Base-by-base conservation (phyloP, 2,797 vertebrate species). In the Caiman crocodilus region DNA sequence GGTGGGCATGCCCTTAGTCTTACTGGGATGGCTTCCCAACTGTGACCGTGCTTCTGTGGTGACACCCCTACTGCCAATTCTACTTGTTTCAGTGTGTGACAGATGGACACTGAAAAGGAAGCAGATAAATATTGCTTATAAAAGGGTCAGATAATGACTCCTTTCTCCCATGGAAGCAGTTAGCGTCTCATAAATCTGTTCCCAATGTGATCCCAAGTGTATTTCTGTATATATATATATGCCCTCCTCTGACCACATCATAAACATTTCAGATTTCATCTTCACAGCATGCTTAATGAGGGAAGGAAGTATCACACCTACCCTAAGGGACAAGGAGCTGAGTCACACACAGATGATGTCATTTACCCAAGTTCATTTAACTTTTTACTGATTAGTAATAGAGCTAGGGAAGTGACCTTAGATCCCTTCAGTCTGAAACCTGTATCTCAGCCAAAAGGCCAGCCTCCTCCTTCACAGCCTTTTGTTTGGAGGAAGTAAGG, bases 181-280 rank as follows among this genome's bases (percentile, higher is more conserved):
- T 94, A 89, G 94, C 95, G 95, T 94, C 95, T 90, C 94, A 94
- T 95, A 65, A 86, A 55, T 83, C 87, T 80, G 79, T 80, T 89
- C 91, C 95, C 87, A 89, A 76, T 65, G 71, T 84, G 76, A 95
- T 94, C 76, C 75, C 4, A 92, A 59, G 92, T 90, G 90, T 94
- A 91, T 96, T 93, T 81, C 90, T 91, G 30, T 91, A 93, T 87
- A 93, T 90, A 93, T 87, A 93, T 90, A 80, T 75, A 56, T 76
- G 56, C 86, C 81, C 94, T 90, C 74, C 87, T 91, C 85, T 75
- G 89, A 83, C 88, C 60, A 84, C 84, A 71, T 90, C 74, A 58
- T 84, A 92, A 96, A 90, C 59, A 79, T 60, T 50, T 85, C 82
- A 26, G 71, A 88, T 86, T 63, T 74, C 88, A 91, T 89, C 71